Evolutionary conservation across 2,113 vertebrate species (phyloP).

Genomic region (Neodontobutis hainanensis): DNA sequence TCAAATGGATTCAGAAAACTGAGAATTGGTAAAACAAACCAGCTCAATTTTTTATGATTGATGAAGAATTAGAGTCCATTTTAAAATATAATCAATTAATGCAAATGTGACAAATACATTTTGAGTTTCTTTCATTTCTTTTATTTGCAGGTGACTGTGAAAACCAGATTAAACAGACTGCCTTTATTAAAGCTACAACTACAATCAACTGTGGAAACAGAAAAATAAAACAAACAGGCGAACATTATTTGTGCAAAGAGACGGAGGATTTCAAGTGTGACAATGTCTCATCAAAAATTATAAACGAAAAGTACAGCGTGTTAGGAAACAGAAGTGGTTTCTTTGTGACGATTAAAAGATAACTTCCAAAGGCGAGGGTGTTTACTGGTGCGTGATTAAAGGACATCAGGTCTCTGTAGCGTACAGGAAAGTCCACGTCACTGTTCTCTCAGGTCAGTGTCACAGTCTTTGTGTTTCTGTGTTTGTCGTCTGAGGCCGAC

Average conservation of each 20-base stretch:
- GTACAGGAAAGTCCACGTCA: not conserved
- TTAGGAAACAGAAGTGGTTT: not conserved
- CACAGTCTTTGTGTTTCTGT: too few species aligned
- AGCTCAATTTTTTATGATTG: too few species aligned
- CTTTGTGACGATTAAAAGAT: not conserved
- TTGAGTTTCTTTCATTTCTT: not conserved
- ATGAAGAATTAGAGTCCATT: not conserved
- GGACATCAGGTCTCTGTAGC: not conserved
- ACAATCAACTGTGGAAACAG: slow-evolving; percentile 14
- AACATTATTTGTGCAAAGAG: slow-evolving; percentile 9
- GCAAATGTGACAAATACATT: not conserved
- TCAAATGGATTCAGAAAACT: not conserved
- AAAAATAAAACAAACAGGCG: accelerated
- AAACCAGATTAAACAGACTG: accelerated
- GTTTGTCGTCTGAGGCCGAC: too few species aligned
- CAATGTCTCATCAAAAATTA: not conserved
- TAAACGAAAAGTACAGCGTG: not conserved
- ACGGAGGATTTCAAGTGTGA: not conserved
- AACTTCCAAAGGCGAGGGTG: not conserved
- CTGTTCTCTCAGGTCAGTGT: not conserved
- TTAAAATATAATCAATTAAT: too few species aligned
- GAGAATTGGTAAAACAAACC: not conserved
- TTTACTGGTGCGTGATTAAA: not conserved
- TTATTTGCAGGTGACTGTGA: accelerated
- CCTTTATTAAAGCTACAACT: accelerated